Conservation (phyloP, 2,888 invertebrate genomes). For the Drosophila quasianomalipes region DNA sequence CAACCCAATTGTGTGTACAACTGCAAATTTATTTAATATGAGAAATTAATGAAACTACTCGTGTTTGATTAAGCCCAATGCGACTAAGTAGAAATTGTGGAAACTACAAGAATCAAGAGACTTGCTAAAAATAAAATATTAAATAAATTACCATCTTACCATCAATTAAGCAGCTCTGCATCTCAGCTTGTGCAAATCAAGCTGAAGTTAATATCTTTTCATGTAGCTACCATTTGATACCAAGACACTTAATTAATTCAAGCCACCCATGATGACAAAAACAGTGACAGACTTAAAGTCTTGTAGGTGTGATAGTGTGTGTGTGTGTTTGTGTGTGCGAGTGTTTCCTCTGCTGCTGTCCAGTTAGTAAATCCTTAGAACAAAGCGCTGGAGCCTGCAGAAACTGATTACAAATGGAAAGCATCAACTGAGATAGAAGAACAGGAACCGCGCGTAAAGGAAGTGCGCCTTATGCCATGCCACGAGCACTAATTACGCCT, state of each 20-base stretch:
- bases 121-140: background rate
- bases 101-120: background rate
- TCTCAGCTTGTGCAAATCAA: constrained; percentile 1
- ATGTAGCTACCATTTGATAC: constrained; percentile 14
- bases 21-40: constrained; percentile 32
- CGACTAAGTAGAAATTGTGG: background rate
- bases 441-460: constrained; percentile 53
- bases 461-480: constrained; percentile 79
- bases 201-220: constrained; percentile 26
- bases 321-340: constrained; percentile 1
- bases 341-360: constrained; percentile 23
- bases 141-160: background rate
- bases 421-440: constrained; percentile 33
- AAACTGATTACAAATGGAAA: constrained; percentile 78
- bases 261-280: constrained; percentile 24
- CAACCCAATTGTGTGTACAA: constrained; percentile 38
- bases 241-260: constrained; percentile 56
- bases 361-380: constrained; percentile 67
- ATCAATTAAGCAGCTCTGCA: background rate
- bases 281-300: constrained; percentile 8
- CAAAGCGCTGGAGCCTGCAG: constrained; percentile 59
- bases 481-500: constrained; percentile 77
- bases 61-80: background rate
- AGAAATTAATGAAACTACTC: constrained; percentile 12
- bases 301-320: constrained; percentile 25